These are phyloP conservation scores for Burhinus bistriatus DNA, from an alignment of 2,113 vertebrate genomes.

Conservation along the genomic window DNA sequence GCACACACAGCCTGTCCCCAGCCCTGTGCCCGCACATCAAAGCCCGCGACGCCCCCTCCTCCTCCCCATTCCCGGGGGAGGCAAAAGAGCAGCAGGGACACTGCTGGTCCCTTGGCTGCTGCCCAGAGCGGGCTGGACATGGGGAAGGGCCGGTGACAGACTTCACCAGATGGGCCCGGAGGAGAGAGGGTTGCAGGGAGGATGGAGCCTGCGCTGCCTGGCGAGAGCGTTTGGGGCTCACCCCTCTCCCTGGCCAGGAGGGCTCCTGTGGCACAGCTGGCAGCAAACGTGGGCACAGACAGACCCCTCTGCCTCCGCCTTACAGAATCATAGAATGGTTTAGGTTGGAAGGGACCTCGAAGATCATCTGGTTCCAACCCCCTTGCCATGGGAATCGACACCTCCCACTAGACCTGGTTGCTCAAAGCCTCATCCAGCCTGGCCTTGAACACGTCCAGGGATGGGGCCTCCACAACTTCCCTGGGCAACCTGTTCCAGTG, in stretches of 20 bases:
- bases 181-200: background rate
- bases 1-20: slow-evolving; percentile 56
- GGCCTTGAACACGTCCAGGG: no score
- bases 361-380: no score
- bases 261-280: background rate
- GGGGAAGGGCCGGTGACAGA: slow-evolving; percentile 1
- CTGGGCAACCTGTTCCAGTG: no score
- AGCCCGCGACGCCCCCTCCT: slow-evolving; percentile 1
- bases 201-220: background rate
- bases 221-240: fast-evolving
- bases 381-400: no score
- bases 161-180: background rate
- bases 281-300: background rate
- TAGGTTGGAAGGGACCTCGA: no score
- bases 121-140: background rate
- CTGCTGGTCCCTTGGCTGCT: slow-evolving; percentile 58
- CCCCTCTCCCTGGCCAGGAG: background rate
- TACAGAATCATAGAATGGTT: background rate
- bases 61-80: slow-evolving; percentile 11
- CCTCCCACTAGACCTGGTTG: no score
- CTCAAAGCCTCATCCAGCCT: no score
- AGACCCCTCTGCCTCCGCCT: background rate
- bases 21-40: slow-evolving; percentile 62
- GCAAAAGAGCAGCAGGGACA: slow-evolving; percentile 53
- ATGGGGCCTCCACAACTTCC: no score